phyloP scores from a whole-genome alignment of 1,140 invertebrate species.

The Drosophila littoralis region DNA sequence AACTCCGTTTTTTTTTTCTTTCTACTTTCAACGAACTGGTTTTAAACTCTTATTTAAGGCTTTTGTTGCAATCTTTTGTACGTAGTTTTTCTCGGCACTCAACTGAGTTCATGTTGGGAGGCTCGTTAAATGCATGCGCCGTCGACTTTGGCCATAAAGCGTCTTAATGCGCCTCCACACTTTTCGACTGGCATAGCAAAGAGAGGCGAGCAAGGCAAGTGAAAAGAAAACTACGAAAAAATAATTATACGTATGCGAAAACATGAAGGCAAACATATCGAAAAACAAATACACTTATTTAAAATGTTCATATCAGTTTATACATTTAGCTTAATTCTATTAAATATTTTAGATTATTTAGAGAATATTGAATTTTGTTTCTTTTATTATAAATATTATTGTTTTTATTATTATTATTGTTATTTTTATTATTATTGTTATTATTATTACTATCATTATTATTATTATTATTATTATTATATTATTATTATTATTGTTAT shows the following conservation, averaged over 20 bases:
- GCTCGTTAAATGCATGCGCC: slow-evolving; percentile 65
- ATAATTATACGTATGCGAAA: slow-evolving; percentile 22
- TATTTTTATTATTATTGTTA: no score
- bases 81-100: slow-evolving; percentile 21
- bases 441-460: no score
- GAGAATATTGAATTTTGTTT: no score
- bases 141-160: slow-evolving; percentile 62
- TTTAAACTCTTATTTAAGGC: slow-evolving; percentile 6
- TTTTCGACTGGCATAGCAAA: slow-evolving; percentile 28
- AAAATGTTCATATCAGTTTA: not conserved
- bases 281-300: slow-evolving; percentile 6
- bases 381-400: no score
- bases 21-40: not conserved
- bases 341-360: no score
- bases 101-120: slow-evolving; percentile 15
- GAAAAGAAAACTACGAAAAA: slow-evolving; percentile 28
- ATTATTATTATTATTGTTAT: no score
- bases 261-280: not conserved
- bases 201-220: not conserved
- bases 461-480: no score
- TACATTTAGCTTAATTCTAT: not conserved
- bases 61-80: slow-evolving; percentile 12
- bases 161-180: slow-evolving; percentile 62
- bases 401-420: no score
- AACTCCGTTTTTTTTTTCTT: not conserved